These are phyloP conservation scores for Takifugu flavidus DNA, from an alignment of 2,113 vertebrate genomes.

Conservation along the genomic window DNA sequence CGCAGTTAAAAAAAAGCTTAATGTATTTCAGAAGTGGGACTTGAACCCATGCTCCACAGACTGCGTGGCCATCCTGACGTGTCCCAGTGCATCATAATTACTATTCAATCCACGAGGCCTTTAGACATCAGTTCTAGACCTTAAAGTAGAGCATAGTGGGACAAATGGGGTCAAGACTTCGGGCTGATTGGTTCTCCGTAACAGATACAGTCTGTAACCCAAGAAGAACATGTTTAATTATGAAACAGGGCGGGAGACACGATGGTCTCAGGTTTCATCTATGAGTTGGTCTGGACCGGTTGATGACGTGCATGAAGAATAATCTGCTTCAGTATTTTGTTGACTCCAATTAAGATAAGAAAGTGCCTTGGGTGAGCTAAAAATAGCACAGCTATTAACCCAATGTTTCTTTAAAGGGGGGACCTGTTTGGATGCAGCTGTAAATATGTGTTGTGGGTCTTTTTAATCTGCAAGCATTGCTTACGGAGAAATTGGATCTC, in stretches of 20 bases:
- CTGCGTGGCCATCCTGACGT: constrained; percentile 58
- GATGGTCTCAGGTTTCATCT: neutral
- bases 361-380: neutral
- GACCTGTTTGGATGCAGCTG: neutral
- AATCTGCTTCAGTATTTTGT: constrained; percentile 7
- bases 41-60: constrained; percentile 62
- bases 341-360: neutral
- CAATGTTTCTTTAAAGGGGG: too few relatives aligned
- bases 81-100: too few relatives aligned
- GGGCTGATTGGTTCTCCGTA: neutral
- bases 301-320: neutral
- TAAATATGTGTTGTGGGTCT: neutral
- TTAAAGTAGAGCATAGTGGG: constrained; percentile 19
- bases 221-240: constrained; percentile 54
- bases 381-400: neutral
- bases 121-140: too few relatives aligned
- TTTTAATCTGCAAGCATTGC: neutral
- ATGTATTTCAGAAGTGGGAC: constrained; percentile 61
- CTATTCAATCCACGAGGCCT: too few relatives aligned
- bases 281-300: neutral
- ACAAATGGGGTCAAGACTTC: constrained; percentile 44
- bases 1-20: neutral
- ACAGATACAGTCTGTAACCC: constrained; percentile 50
- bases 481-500: constrained; percentile 23
- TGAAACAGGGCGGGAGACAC: constrained; percentile 52